These are phyloP conservation scores for Crocodylus rhombifer DNA, from an alignment of 2,797 vertebrate genomes.

Conservation along the genomic window DNA sequence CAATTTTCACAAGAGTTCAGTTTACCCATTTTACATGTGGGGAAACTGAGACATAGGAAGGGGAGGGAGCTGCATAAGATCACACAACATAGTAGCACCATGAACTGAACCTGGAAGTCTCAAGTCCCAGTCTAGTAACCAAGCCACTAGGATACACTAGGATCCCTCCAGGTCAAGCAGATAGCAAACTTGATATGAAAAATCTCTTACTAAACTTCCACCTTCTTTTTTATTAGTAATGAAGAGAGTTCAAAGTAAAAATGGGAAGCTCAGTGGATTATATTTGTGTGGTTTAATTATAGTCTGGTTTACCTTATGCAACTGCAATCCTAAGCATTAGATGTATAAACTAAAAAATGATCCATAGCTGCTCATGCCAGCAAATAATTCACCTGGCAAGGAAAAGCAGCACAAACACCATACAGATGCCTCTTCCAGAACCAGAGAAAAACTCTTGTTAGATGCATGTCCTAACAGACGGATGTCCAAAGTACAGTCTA, in stretches of 20 bases:
- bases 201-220: neutral
- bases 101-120: neutral
- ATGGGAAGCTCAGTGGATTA: neutral
- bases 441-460: neutral
- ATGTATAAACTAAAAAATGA: neutral
- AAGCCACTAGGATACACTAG: neutral
- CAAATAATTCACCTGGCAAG: neutral
- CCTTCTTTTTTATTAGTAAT: neutral
- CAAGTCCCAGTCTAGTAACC: neutral
- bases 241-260: neutral
- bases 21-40: neutral
- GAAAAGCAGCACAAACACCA: accelerated
- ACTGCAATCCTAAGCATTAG: neutral
- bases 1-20: neutral
- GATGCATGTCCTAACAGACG: neutral
- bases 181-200: neutral
- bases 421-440: neutral
- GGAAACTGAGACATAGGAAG: neutral
- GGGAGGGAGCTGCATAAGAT: neutral
- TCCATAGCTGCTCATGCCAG: neutral
- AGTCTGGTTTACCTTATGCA: neutral
- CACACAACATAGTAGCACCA: neutral
- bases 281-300: neutral
- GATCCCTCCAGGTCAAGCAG: neutral
- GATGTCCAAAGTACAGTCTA: neutral